Conservation (phyloP, 2,888 invertebrate genomes). For the Salpingus planirostris region DNA sequence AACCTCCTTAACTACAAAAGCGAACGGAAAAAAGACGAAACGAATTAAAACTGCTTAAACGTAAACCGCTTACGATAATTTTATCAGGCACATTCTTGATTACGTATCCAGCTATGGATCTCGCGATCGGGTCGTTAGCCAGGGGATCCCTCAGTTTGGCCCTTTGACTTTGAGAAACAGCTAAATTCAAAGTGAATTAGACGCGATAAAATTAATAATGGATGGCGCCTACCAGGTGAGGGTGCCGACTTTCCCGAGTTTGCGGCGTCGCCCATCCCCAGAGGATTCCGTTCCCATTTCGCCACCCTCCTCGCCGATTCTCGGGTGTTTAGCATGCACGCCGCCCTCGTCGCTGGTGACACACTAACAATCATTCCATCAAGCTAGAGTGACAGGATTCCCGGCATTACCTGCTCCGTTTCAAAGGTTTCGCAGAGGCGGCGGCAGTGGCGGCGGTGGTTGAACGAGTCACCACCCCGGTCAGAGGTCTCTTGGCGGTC, state of each 20-base stretch:
- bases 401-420: no score
- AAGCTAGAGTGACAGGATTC: no score
- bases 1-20: no score
- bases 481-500: no score
- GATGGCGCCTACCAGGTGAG: slow-evolving; percentile 2
- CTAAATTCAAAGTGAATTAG: no score
- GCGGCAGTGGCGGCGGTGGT: no score
- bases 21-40: no score
- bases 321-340: slow-evolving; percentile 6
- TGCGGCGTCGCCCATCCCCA: slow-evolving; percentile 5
- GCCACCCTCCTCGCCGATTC: slow-evolving; percentile 3
- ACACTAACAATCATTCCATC: slow-evolving; percentile 9
- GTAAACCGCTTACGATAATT: no score
- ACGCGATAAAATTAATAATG: slow-evolving; percentile 1
- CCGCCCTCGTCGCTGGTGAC: slow-evolving; percentile 6
- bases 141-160: slow-evolving; percentile 11
- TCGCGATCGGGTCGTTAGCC: slow-evolving; percentile 35
- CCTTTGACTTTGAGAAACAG: no score
- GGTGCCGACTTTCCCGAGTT: slow-evolving; percentile 1
- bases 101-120: slow-evolving; percentile 38
- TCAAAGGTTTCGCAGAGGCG: no score
- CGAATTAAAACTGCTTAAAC: no score
- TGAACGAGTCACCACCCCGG: no score
- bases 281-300: slow-evolving; percentile 3
- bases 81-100: slow-evolving; percentile 26